Base-by-base conservation (phyloP, 2,888 invertebrate genomes). In the Reticulitermes lucifugus region DNA sequence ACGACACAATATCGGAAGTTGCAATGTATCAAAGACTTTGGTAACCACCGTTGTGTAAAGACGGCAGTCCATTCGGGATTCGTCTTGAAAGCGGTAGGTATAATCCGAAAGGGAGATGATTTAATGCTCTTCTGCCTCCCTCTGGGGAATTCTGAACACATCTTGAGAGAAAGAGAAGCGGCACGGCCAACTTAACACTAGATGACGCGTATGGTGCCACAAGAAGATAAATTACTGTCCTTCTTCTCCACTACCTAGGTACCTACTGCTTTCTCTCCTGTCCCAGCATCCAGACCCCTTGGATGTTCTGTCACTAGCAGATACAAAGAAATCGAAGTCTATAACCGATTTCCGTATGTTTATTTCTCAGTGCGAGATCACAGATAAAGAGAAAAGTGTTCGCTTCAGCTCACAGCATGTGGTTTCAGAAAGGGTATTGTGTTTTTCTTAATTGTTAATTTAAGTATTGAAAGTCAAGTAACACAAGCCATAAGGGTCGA, bases 51-150 rank as follows among this genome's bases (percentile, higher is more conserved):
- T 21, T 41, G 41, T 41, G 41, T 35, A 41, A 73, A 73, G 73
- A 73, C 7, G 35, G 73, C 2, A 41, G 35, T 35, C 73, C 41
- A 73, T 73, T 73, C 41, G 29, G 73, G 73, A 73, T 73, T 73
- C 73, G 41, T 73, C 73, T 41, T 73, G 29, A 73, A 29, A 73
- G 73, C 73, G 41, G 41, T 73, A 41, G 73, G 41, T 73, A 41
- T 73, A 73, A 73, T 73, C 73, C 73, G 35, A 73, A 35, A 73
- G 25, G 73, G 73, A 73, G 73, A 73, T 73, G 41, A 73, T 73
- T 41, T 73, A 73, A 73, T 73, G 73, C 41, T 14, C 21, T 41
- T 21, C 73, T 73, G 41, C 35, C 35, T 41, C 41, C 41, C 73
- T 18, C 73, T 41, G 35, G 35, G 73, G 73, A 73, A 73, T 73